Base-by-base conservation (phyloP, 2,888 invertebrate species). In the Tipula confusa region DNA sequence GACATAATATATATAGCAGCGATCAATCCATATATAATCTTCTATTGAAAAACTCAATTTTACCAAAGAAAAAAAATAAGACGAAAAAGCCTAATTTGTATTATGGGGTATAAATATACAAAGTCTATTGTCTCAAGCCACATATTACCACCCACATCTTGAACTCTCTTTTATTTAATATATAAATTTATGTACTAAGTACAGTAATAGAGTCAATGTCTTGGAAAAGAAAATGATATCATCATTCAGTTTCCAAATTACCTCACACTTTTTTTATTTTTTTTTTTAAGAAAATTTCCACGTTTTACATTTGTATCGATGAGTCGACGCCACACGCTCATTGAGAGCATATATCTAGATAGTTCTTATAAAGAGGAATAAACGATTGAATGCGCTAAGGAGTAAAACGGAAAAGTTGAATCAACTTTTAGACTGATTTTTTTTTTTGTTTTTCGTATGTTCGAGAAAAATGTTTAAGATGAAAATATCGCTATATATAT, bases 181-280 rank as follows among this genome's bases (percentile, higher is more conserved):
- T 38, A 43, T 43, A 43, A 4, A 43, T 31, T 2, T n/a, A n/a
- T n/a, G 15, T n/a, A 43, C 43, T 43, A 43, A 15, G n/a, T n/a
- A n/a, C n/a, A 15, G 43, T 43, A 3, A n/a, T 18, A 64, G 64
- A 64, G 64, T 64, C 64, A 64, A 64, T 64, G 64, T 64, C 64
- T 64, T 64, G 64, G 64, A 64, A 64, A 64, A 24, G 24, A 64
- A 64, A 64, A 64, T 64, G 64, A 64, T 64, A 64, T 64, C 64
- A 64, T 64, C 64, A 64, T 24, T 24, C 64, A 9, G 64, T 24
- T 64, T 13, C 24, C 64, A 24, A 64, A 64, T 64, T 64, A 24
- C 64, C 64, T 64, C 64, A 64, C 24, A 18, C 64, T 24, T 64
- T n/a, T 43, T 64, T 64, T 64, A 9, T 64, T 24, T 18, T 64